Percentiles rank a stretch among this genome's conserved stretches.
Evolutionary conservation across 2,113 vertebrate species (phyloP).

Genomic region (Syngnathus typhle): DNA sequence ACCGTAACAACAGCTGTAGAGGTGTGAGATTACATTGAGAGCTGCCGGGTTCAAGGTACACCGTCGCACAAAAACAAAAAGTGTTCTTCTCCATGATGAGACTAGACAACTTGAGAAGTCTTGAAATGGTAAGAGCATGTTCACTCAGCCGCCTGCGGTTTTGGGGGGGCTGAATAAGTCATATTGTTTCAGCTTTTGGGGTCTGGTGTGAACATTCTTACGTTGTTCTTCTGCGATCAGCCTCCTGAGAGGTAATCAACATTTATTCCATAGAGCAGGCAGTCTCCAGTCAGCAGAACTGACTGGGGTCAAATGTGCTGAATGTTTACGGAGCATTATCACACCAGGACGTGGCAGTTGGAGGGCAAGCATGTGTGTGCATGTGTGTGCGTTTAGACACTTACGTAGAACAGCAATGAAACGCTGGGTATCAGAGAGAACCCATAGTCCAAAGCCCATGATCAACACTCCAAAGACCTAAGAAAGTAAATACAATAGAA

Average conservation of each 20-base stretch:
- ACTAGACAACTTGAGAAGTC: slow-evolving; percentile 16
- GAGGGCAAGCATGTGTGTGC: not conserved
- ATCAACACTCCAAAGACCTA: slow-evolving; percentile 88
- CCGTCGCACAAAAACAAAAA: slow-evolving; percentile 15
- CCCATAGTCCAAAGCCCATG: slow-evolving; percentile 90
- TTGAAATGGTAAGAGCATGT: slow-evolving; percentile 7
- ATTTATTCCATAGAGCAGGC: slow-evolving; percentile 17
- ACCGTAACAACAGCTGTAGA: slow-evolving; percentile 23
- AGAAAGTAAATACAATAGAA: slow-evolving; percentile 9
- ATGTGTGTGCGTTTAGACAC: slow-evolving; percentile 33
- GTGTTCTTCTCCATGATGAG: slow-evolving; percentile 17
- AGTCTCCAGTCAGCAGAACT: not conserved
- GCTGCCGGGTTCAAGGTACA: slow-evolving; percentile 18
- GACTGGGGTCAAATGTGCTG: slow-evolving; percentile 6
- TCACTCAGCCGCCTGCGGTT: not conserved
- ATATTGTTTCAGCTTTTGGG: slow-evolving; percentile 9
- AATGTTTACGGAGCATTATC: slow-evolving; percentile 14
- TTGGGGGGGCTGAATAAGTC: slow-evolving; percentile 12
- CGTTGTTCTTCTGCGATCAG: slow-evolving; percentile 15
- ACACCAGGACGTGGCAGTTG: not conserved
- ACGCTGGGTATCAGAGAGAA: slow-evolving; percentile 84
- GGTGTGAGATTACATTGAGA: slow-evolving; percentile 10
- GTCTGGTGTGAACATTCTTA: slow-evolving; percentile 24
- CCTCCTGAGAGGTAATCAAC: slow-evolving; percentile 17
- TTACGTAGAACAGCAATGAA: slow-evolving; percentile 87